These are phyloP conservation scores for Arvicanthis niloticus DNA, from an alignment of 2,113 vertebrate genomes.

Conservation along the genomic window DNA sequence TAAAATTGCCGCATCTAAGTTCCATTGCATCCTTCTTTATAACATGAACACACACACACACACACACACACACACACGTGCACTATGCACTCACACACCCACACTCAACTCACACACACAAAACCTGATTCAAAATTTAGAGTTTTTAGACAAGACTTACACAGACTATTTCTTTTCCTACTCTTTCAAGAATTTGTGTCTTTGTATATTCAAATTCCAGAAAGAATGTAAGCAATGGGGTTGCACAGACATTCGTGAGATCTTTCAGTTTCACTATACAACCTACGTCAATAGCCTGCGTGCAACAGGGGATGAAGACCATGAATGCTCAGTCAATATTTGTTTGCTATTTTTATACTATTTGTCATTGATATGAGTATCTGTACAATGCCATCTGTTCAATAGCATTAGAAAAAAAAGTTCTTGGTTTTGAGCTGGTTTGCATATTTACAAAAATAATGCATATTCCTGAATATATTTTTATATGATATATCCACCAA, in stretches of 20 bases:
- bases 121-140: background rate
- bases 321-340: conserved; percentile 28
- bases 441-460: background rate
- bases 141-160: background rate
- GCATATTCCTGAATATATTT: background rate
- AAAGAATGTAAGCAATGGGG: conserved; percentile 31
- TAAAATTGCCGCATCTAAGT: background rate
- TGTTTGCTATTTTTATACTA: conserved; percentile 20
- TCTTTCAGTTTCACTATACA: conserved; percentile 22
- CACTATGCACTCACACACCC: background rate
- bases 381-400: background rate
- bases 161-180: background rate
- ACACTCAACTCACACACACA: background rate
- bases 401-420: background rate
- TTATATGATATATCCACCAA: background rate
- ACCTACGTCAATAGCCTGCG: background rate
- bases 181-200: conserved; percentile 49
- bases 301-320: background rate
- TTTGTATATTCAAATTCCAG: background rate
- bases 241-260: background rate
- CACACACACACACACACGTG: background rate
- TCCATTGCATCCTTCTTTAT: background rate
- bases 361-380: conserved; percentile 7
- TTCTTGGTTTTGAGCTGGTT: background rate
- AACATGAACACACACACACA: background rate